Percentiles rank a stretch among this genome's conserved stretches.
phyloP scores from a whole-genome alignment of 2,113 vertebrate genomes.

The Isichthys henryi region DNA sequence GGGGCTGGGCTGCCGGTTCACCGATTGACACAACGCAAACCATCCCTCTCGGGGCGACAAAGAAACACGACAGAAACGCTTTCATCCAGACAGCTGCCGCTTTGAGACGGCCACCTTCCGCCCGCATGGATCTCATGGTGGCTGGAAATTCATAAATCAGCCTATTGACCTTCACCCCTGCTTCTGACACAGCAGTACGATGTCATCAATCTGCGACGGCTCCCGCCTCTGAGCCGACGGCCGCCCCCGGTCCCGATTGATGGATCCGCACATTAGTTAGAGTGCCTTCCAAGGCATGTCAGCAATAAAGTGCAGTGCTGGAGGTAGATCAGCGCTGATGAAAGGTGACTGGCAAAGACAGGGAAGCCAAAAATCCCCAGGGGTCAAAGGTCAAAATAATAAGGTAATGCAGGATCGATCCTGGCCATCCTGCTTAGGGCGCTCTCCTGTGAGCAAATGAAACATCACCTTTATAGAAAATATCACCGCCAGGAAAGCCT shows the following conservation, averaged over 20 bases:
- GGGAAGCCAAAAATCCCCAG: conserved; percentile 9
- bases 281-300: conserved; percentile 43
- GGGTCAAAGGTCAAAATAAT: conserved; percentile 27
- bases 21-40: background rate
- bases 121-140: background rate
- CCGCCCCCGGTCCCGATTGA: conserved; percentile 26
- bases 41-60: background rate
- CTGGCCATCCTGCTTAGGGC: background rate
- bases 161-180: conserved; percentile 31
- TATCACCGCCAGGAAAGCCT: background rate
- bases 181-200: conserved; percentile 24
- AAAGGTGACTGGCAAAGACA: conserved; percentile 33
- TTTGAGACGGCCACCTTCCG: background rate
- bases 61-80: background rate
- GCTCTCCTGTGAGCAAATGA: background rate
- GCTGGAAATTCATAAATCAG: conserved; percentile 22
- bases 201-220: conserved; percentile 34
- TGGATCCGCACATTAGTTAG: conserved; percentile 38
- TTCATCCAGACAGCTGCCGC: background rate
- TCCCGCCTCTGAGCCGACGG: conserved; percentile 32
- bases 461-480: background rate
- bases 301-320: conserved; percentile 19
- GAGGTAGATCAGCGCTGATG: conserved; percentile 15
- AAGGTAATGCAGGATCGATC: conserved; percentile 6
- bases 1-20: background rate